A percentile compares a stretch with the other conserved stretches of the same genome.
These are phyloP conservation scores for Cheirogaleus major DNA, from an alignment of 2,797 vertebrate genomes.

Conservation along the genomic window DNA sequence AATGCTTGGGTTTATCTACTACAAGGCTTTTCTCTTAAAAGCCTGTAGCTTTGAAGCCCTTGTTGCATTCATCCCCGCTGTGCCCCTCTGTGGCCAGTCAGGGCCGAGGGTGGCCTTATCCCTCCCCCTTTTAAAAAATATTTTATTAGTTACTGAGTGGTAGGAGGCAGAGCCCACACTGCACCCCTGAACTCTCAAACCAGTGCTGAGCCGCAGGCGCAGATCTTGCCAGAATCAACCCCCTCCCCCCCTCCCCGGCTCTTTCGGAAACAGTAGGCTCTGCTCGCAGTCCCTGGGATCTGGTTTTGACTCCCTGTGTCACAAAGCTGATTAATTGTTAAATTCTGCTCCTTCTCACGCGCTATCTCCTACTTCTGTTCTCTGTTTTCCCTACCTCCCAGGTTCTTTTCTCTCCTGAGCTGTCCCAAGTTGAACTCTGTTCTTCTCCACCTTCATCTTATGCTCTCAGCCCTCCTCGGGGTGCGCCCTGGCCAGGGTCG, in stretches of 20 bases:
- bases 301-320: neutral
- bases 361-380: neutral
- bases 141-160: neutral
- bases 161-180: neutral
- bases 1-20: neutral
- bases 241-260: neutral
- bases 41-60: neutral
- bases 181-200: no score
- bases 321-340: neutral
- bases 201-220: fast-evolving
- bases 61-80: neutral
- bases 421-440: no score
- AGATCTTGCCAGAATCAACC: neutral
- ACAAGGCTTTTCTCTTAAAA: neutral
- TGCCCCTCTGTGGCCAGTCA: neutral
- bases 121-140: neutral
- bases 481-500: no score
- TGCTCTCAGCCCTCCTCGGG: neutral
- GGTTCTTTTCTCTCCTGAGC: neutral
- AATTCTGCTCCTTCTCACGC: neutral
- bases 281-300: neutral
- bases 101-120: neutral
- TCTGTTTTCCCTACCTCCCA: neutral
- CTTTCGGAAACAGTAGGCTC: neutral
- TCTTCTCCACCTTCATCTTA: neutral